phyloP scores from a whole-genome alignment of 2,888 invertebrate species.

The Ametastegia equiseti region DNA sequence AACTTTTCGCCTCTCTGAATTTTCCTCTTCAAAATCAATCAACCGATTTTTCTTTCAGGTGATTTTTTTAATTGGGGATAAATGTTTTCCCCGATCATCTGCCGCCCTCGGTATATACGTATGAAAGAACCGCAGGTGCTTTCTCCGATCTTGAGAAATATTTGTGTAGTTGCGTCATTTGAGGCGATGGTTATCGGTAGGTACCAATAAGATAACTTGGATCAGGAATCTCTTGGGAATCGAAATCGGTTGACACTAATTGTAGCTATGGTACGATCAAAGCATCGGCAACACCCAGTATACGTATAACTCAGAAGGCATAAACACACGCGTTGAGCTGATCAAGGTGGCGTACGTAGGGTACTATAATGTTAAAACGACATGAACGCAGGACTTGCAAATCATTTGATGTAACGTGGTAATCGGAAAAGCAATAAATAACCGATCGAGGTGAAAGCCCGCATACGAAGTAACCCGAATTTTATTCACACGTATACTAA shows the following conservation, averaged over 20 bases:
- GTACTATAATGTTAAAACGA: neutral
- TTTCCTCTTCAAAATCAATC: neutral
- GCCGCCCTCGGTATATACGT: neutral
- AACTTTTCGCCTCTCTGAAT: neutral
- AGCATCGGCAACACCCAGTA: neutral
- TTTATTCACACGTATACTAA: neutral
- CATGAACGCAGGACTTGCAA: conserved; percentile 32
- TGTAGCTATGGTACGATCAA: neutral
- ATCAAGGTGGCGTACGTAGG: conserved; percentile 1
- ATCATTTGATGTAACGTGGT: conserved; percentile 35
- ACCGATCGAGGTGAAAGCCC: conserved; percentile 24
- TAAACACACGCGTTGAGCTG: conserved; percentile 13
- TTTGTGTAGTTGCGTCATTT: conserved; percentile 39
- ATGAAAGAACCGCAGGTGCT: neutral
- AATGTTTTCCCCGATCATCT: neutral
- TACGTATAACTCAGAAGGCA: neutral
- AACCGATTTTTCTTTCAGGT: neutral
- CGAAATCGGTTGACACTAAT: neutral
- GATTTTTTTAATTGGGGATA: conserved; percentile 37
- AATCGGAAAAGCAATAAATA: conserved; percentile 36
- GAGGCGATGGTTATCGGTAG: conserved; percentile 18
- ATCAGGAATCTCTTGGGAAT: neutral
- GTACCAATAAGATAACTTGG: conserved; percentile 22
- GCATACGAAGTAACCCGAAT: conserved; percentile 16
- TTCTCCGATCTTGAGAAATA: neutral